Conservation (phyloP, 1,140 invertebrate species). For the Armadillidium nasatum region DNA sequence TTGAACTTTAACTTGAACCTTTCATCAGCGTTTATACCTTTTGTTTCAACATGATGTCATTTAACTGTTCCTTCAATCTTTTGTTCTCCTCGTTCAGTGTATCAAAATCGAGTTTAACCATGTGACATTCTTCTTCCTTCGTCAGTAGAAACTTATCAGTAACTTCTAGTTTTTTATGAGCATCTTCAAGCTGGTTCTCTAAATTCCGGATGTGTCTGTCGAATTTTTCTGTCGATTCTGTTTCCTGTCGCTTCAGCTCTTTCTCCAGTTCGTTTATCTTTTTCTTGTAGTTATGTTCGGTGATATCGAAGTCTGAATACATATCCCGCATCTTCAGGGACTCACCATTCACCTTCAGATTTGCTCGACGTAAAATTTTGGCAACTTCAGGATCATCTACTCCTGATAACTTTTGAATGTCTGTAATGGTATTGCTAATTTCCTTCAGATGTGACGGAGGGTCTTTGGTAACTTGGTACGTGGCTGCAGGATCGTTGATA, state of each 20-base stretch:
- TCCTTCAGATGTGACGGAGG: conserved; percentile 24
- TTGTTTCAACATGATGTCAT: conserved; percentile 38
- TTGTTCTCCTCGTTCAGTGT: conserved; percentile 48
- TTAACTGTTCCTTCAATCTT: conserved; percentile 47
- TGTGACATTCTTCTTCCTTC: conserved; percentile 47
- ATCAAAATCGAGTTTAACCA: conserved; percentile 48
- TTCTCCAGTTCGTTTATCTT: conserved; percentile 44
- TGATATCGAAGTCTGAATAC: conserved; percentile 41
- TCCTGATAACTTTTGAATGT: conserved; percentile 14
- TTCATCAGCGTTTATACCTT: no score
- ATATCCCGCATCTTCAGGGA: conserved; percentile 35
- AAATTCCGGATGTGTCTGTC: conserved; percentile 42
- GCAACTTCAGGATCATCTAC: conserved; percentile 40
- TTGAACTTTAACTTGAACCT: no score
- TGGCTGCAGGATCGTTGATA: conserved; percentile 46
- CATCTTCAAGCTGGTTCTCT: conserved; percentile 44
- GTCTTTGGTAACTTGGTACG: conserved; percentile 47
- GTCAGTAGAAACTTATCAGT: conserved; percentile 44
- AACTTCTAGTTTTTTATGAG: conserved; percentile 39
- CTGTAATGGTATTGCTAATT: conserved; percentile 20
- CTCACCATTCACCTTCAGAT: conserved; percentile 38
- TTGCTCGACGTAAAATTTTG: conserved; percentile 37
- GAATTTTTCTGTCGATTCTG: conserved; percentile 35
- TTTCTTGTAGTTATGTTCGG: conserved; percentile 45
- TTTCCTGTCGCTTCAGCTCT: conserved; percentile 42